Evolutionary conservation across 2,888 invertebrate species (phyloP).

Genomic region (Drosophila mimetica): DNA sequence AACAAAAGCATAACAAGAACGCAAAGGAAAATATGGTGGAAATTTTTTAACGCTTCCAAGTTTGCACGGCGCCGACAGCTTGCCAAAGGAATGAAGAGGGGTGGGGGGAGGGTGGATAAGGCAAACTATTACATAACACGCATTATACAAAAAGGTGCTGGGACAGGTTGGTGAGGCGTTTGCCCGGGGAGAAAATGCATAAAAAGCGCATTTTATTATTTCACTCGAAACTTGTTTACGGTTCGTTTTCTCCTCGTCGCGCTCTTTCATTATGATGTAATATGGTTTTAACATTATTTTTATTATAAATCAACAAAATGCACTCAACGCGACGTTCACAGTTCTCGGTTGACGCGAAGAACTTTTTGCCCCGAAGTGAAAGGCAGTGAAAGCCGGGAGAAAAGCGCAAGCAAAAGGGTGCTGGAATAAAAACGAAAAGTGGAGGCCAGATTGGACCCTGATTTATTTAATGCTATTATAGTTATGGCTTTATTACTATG

Average conservation of each 20-base stretch:
- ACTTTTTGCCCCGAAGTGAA: constrained; percentile 40
- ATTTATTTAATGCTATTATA: constrained; percentile 54
- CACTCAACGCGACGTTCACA: constrained; percentile 60
- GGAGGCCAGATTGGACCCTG: constrained; percentile 31
- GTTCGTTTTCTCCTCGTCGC: constrained; percentile 43
- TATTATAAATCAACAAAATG: constrained; percentile 75
- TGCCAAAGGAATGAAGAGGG: constrained; percentile 52
- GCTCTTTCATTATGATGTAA: constrained; percentile 72
- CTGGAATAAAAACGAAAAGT: constrained; percentile 8
- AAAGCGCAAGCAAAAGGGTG: constrained; percentile 17
- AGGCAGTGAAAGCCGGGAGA: constrained; percentile 18
- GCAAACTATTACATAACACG: constrained; percentile 74
- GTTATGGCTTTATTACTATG: constrained; percentile 39
- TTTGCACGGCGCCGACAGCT: constrained; percentile 65
- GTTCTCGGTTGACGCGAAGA: constrained; percentile 51
- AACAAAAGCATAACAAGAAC: constrained; percentile 47
- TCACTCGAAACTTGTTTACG: constrained; percentile 78
- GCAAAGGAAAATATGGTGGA: constrained; percentile 69
- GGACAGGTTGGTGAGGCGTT: constrained; percentile 24
- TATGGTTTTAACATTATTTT: constrained; percentile 75
- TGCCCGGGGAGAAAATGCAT: constrained; percentile 56
- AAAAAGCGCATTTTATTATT: constrained; percentile 78
- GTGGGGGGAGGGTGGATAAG: constrained; percentile 1
- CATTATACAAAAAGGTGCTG: constrained; percentile 53
- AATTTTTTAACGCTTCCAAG: constrained; percentile 68